Evolutionary conservation across 1,140 invertebrate species (phyloP).

Genomic region (Delia radicum): DNA sequence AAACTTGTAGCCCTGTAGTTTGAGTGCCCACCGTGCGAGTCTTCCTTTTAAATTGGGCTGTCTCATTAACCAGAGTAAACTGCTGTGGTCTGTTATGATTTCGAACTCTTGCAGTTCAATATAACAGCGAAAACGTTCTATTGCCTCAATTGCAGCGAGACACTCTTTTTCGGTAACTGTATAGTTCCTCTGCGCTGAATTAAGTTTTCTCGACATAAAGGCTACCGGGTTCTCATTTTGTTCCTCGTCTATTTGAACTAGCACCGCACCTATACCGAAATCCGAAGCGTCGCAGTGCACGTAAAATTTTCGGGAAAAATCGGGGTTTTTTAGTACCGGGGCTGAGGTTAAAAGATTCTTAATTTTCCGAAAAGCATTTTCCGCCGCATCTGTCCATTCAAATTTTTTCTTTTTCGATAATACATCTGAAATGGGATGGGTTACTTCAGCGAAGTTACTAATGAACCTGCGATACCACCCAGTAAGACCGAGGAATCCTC

Average conservation of each 20-base stretch:
- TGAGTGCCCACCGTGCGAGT: neutral
- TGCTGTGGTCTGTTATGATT: conserved; percentile 25
- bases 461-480: conserved; percentile 24
- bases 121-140: conserved; percentile 54
- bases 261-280: conserved; percentile 23
- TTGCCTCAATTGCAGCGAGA: conserved; percentile 53
- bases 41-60: conserved; percentile 48
- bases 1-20: neutral
- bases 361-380: conserved; percentile 1
- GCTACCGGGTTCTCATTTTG: neutral
- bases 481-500: conserved; percentile 21
- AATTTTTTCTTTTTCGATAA: conserved; percentile 24
- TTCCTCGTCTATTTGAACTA: neutral
- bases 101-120: too few relatives aligned
- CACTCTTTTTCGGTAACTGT: conserved; percentile 42
- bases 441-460: neutral
- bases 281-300: conserved; percentile 27
- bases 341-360: conserved; percentile 17
- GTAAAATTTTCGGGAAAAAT: conserved; percentile 22
- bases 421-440: neutral
- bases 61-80: conserved; percentile 38
- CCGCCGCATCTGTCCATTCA: conserved; percentile 8
- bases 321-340: conserved; percentile 24
- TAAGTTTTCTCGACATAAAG: too few relatives aligned
- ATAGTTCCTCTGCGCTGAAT: too few relatives aligned